Evolutionary conservation across 2,888 invertebrate genomes (phyloP).

Genomic region (Leptinotarsa juncta): DNA sequence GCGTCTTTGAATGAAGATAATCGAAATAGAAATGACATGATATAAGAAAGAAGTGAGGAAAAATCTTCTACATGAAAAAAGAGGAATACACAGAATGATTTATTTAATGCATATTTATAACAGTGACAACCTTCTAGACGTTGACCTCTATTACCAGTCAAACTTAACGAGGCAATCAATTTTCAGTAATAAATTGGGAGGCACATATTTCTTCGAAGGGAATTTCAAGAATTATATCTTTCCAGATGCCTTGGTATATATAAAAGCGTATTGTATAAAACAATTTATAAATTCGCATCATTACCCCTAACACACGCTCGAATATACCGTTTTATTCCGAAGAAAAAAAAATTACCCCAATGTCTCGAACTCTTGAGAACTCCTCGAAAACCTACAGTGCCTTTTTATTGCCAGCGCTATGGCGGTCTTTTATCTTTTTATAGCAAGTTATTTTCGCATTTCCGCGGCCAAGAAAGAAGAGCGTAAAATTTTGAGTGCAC

Average conservation of each 20-base stretch:
- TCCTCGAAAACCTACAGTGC: slow-evolving; percentile 30
- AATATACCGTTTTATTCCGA: not conserved
- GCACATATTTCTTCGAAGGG: too few relatives aligned
- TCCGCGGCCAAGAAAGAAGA: slow-evolving; percentile 37
- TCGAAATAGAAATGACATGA: too few relatives aligned
- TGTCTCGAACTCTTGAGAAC: slow-evolving; percentile 12
- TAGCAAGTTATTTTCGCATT: slow-evolving; percentile 42
- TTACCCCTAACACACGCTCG: not conserved
- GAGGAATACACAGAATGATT: too few relatives aligned
- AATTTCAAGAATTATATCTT: too few relatives aligned
- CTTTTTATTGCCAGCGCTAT: slow-evolving; percentile 31
- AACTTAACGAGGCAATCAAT: too few relatives aligned
- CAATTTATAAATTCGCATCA: slow-evolving; percentile 4
- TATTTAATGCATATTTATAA: too few relatives aligned
- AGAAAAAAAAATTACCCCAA: slow-evolving; percentile 6
- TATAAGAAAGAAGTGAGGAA: too few relatives aligned
- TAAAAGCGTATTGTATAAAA: not conserved
- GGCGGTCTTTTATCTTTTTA: slow-evolving; percentile 35
- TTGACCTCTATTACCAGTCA: too few relatives aligned
- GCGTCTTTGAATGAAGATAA: too few relatives aligned
- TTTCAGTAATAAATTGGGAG: too few relatives aligned
- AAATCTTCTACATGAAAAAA: too few relatives aligned
- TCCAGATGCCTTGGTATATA: not conserved
- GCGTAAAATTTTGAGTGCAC: slow-evolving; percentile 42
- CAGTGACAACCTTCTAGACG: too few relatives aligned